Evolutionary conservation across 2,888 invertebrate species (phyloP), one percentile per base, ranked within the genome.

Genomic region (Calliopum simillimum): DNA sequence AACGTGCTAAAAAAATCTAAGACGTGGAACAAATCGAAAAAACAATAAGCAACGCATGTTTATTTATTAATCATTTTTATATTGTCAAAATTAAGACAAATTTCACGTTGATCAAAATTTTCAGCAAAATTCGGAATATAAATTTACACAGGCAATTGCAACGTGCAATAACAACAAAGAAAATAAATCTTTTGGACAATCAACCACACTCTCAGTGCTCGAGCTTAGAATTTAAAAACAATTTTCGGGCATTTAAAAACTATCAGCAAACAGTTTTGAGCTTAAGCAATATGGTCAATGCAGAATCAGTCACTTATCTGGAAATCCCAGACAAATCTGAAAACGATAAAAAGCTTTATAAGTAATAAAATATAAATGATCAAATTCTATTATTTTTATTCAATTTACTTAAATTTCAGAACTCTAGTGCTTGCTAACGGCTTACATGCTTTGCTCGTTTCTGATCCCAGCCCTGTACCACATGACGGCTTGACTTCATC

Each of bases 341-440:
- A 68, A 91, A 90, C 76, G 95, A 95, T 85, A 92, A 92, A 82
- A 95, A 94, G 82, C 87, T 91, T 69, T 94, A 94, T 82, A 93
- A 90, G 93, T 93, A 76, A 74, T 33, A 8, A 13, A n/a, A 43
- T 16, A 47, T 21, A 46, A 4, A 33, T 8, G 55, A 21, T 46
- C 16, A n/a, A 33, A 14, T 58, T 47, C 23, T 41, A 25, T 69
- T 61, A 56, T 43, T 23, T 33, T 4, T n/a, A n/a, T 49, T 33
- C 44, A 25, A 14, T 46, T 59, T 65, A n/a, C 44, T 23, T 23
- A 16, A 16, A 56, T 70, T 71, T 3, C 76, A 92, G 92, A 82
- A 90, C 90, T 1, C 88, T 93, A 64, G 86, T 88, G 55, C 85
- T 94, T 68, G 86, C 88, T 70, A 94, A 94, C 88, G 94, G 93